Evolutionary conservation across 2,113 vertebrate genomes (phyloP).

Genomic region (Paratilapia polleni): DNA sequence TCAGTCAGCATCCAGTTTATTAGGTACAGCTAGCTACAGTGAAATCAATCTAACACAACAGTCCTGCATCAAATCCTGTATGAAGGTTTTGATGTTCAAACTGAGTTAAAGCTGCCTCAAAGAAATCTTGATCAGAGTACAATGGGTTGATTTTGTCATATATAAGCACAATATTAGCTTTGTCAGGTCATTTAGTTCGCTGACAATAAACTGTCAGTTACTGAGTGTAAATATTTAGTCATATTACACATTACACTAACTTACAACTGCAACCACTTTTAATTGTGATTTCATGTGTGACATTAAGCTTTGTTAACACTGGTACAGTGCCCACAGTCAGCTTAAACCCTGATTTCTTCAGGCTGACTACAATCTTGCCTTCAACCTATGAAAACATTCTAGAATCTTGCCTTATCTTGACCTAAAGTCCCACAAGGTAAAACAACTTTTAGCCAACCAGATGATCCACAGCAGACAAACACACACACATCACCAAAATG

Average conservation of each 20-base stretch:
- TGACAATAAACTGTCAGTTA: background rate
- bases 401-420: background rate
- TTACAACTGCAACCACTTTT: too few species aligned
- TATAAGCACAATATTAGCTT: too few species aligned
- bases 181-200: background rate
- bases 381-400: too few species aligned
- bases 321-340: too few species aligned
- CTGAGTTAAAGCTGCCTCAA: background rate
- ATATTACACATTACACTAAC: too few species aligned
- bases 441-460: background rate
- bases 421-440: too few species aligned
- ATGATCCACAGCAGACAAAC: background rate
- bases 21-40: background rate
- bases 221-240: background rate
- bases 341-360: too few species aligned
- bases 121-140: background rate
- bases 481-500: background rate
- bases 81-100: background rate
- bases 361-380: too few species aligned
- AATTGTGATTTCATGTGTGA: too few species aligned
- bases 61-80: background rate
- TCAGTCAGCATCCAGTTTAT: accelerated
- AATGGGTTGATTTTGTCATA: background rate
- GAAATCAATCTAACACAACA: background rate
- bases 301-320: too few species aligned